Conservation (phyloP, 2,113 vertebrate species). For the Bubo scandiacus region DNA sequence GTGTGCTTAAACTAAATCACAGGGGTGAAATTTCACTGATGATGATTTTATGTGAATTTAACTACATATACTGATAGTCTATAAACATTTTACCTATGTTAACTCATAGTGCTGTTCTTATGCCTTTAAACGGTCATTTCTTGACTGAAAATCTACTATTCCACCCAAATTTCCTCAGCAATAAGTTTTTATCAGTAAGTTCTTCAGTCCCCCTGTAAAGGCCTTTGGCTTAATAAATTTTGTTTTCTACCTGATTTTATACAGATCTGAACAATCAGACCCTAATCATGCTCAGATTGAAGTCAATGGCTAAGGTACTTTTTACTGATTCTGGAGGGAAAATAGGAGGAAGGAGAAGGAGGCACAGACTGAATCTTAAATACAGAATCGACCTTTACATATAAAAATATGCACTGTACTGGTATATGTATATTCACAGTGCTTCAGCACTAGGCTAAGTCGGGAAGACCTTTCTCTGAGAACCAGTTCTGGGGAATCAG, state of each 20-base stretch:
- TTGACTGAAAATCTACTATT: background rate
- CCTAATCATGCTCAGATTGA: background rate
- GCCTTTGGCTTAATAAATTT: background rate
- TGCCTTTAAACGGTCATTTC: background rate
- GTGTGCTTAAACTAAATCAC: background rate
- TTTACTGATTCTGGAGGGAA: background rate
- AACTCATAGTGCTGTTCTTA: background rate
- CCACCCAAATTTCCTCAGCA: background rate
- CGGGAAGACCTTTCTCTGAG: background rate
- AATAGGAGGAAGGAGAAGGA: background rate
- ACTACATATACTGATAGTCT: background rate
- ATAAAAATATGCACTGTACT: background rate
- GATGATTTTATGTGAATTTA: background rate
- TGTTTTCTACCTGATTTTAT: background rate
- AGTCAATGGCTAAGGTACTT: background rate
- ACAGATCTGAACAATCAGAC: background rate
- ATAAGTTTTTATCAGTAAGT: background rate
- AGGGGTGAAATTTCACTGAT: background rate
- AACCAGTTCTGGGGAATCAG: background rate
- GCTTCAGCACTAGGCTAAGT: background rate
- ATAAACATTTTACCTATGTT: background rate
- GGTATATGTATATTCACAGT: background rate
- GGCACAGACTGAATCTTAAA: background rate
- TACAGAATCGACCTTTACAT: background rate
- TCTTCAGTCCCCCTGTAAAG: background rate